Base-by-base conservation (phyloP, 1,140 invertebrate species). In the Drosophila ficusphila region DNA sequence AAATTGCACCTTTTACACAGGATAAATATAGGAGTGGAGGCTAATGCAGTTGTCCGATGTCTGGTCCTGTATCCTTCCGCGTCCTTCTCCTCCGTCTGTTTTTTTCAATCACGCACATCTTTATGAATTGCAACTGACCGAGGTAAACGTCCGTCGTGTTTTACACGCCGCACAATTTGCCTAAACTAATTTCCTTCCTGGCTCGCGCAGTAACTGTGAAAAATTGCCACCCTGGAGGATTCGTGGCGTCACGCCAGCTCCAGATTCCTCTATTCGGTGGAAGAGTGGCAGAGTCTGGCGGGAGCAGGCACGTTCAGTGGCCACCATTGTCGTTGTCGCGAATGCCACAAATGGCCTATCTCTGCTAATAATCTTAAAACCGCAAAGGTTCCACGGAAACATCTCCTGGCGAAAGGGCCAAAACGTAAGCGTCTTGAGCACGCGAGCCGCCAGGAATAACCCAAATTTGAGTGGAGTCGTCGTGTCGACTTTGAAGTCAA, bases 351-450 rank as follows among this genome's bases (percentile, higher is more conserved):
- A 85, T 85, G 81, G 71, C 72, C 83, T 88, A 88, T 88, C 82
- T 82, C 31, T 65, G 78, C 82, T 88, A 88, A 88, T 88, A 88
- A 88, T 88, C 82, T 88, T 75, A 75, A 82, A 88, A 82, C 82
- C 82, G 79, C 82, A 75, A 78, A 81, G 76, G 68, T 67, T 71
- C 58, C 65, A 56, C 73, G 53, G 34, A 38, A 76, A 79, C 71
- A 81, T 76, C 76, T 81, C 76, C 39, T 38, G 36, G 62, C 71
- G 53, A 73, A 76, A 70, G 76, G 72, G 48, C 69, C 78, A 33
- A 77, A 88, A 68, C 74, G 46, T 71, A 88, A 88, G 77, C 85
- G 69, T 82, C 77, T 79, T 52, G 60, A 70, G 65, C 82, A 88
- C 82, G 82, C 82, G 76, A 88, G 60, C 41, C 39, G 36, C 51